These are phyloP conservation scores for Argyrosomus japonicus DNA, from an alignment of 2,113 vertebrate species.

Conservation along the genomic window DNA sequence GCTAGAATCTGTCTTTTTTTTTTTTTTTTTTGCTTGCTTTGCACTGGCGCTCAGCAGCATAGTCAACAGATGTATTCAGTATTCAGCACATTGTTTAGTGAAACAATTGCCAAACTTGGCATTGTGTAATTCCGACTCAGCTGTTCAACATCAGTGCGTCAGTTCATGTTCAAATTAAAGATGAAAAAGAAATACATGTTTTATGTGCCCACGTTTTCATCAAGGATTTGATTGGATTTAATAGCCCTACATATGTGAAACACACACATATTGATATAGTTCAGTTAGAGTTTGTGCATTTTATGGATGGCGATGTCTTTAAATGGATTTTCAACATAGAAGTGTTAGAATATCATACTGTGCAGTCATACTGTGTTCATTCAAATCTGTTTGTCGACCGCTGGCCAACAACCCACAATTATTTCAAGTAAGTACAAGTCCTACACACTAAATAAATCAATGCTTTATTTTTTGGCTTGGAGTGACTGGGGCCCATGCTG, in stretches of 20 bases:
- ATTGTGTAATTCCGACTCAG: not conserved
- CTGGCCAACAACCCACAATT: conserved; percentile 59
- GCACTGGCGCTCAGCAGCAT: no score
- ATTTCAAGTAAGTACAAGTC: conserved; percentile 31
- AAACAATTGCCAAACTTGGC: not conserved
- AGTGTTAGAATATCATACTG: not conserved
- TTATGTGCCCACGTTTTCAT: not conserved
- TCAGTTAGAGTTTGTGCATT: not conserved
- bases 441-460: conserved; percentile 41
- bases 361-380: conserved; percentile 21
- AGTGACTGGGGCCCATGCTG: conserved; percentile 27
- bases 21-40: no score
- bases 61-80: not conserved
- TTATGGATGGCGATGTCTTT: no score
- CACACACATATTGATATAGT: not conserved
- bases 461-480: conserved; percentile 40
- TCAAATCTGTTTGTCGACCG: conserved; percentile 37
- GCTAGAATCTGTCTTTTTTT: not conserved
- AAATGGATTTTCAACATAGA: not conserved
- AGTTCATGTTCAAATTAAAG: not conserved
- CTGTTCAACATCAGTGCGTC: not conserved
- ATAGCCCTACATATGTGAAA: not conserved
- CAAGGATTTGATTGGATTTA: no score
- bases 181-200: not conserved
- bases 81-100: not conserved